Percentiles rank a stretch among this genome's conserved stretches.
phyloP scores from a whole-genome alignment of 2,797 vertebrate genomes.

The Cygnus olor region DNA sequence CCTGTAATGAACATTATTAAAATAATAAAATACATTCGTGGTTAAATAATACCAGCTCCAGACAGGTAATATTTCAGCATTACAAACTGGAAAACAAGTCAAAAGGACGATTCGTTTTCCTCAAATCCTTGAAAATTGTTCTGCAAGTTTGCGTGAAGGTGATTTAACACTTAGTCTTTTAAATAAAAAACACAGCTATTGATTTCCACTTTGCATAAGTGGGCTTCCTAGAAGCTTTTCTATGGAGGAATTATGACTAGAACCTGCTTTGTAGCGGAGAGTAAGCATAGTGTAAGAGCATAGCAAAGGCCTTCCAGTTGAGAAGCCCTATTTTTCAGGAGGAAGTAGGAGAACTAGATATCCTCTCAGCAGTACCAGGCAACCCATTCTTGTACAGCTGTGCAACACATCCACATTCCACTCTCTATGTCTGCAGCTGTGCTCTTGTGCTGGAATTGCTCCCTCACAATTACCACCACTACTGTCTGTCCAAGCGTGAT shows the following conservation, averaged over 20 bases:
- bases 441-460: not conserved
- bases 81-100: not conserved
- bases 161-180: not conserved
- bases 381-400: not conserved
- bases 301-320: not conserved
- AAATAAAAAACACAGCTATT: not conserved
- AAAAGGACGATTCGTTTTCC: not conserved
- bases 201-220: not conserved
- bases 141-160: not conserved
- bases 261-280: not conserved
- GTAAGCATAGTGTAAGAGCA: not conserved
- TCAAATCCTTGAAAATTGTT: not conserved
- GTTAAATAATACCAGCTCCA: not conserved
- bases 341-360: not conserved
- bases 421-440: not conserved
- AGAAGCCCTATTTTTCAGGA: not conserved
- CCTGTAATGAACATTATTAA: not conserved
- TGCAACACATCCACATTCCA: not conserved
- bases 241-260: not conserved
- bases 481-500: not conserved
- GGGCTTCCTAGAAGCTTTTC: not conserved
- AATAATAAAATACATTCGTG: not conserved
- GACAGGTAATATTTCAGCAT: not conserved
- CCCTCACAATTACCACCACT: not conserved
- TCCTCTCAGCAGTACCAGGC: not conserved